Percentiles rank a stretch among this genome's conserved stretches.
Conservation (phyloP, 2,888 invertebrate genomes). For the Leucophora obtusa region DNA sequence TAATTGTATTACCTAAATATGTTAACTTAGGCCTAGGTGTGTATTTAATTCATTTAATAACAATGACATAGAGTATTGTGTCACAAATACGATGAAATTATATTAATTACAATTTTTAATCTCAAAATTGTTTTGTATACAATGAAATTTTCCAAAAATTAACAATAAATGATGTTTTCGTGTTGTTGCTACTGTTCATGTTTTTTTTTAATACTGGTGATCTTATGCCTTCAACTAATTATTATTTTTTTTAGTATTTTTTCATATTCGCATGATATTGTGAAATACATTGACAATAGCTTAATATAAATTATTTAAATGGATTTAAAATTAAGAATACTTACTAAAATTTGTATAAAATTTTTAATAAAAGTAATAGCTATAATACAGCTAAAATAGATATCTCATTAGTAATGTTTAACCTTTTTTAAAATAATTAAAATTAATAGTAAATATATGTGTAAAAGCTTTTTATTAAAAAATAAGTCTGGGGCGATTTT, state of each 20-base stretch:
- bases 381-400: no score
- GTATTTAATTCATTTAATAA: not conserved
- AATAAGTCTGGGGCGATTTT: no score
- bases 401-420: no score
- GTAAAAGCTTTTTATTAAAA: no score
- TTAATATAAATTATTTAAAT: not conserved
- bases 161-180: slow-evolving; percentile 14
- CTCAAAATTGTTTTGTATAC: not conserved
- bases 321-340: not conserved
- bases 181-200: slow-evolving; percentile 21
- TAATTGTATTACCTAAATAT: not conserved
- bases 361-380: no score
- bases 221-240: slow-evolving; percentile 1
- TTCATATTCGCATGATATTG: slow-evolving; percentile 48
- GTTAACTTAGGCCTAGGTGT: slow-evolving; percentile 23
- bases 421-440: no score
- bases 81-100: slow-evolving; percentile 38
- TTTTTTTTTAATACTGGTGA: slow-evolving; percentile 8
- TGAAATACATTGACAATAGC: slow-evolving; percentile 26
- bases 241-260: not conserved
- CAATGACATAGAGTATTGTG: slow-evolving; percentile 43
- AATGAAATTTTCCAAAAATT: not conserved
- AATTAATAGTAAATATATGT: no score
- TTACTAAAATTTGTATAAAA: no score
- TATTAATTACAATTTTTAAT: slow-evolving; percentile 29